These are phyloP conservation scores for Neolamprologus devosi DNA, from an alignment of 2,113 vertebrate species.

Conservation along the genomic window DNA sequence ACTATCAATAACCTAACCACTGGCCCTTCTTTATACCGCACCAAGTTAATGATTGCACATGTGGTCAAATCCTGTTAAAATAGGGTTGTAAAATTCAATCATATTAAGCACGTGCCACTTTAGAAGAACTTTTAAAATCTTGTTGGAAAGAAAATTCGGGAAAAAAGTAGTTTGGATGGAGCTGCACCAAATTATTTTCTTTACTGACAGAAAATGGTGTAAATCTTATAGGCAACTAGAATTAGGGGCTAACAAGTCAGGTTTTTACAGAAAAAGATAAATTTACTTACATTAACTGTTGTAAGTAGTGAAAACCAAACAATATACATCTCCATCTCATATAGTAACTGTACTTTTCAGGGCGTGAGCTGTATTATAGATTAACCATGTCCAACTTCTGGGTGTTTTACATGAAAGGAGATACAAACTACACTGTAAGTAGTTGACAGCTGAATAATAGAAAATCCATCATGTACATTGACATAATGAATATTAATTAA, in stretches of 20 bases:
- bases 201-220: neutral
- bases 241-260: neutral
- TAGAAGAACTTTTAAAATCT: neutral
- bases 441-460: neutral
- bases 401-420: neutral
- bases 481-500: neutral
- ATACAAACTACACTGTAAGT: neutral
- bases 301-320: neutral
- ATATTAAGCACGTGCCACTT: neutral
- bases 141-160: neutral
- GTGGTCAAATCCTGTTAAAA: neutral
- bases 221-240: neutral
- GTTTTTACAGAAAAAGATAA: neutral
- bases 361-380: neutral
- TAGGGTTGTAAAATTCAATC: neutral
- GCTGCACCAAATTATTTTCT: neutral
- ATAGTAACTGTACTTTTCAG: neutral
- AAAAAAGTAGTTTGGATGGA: neutral
- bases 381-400: neutral
- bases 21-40: constrained; percentile 33
- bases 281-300: neutral
- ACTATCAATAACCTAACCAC: constrained; percentile 67
- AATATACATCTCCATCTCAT: neutral
- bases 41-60: neutral
- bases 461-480: neutral